phyloP scores from a whole-genome alignment of 2,888 invertebrate genomes.

The Macaria liturata region DNA sequence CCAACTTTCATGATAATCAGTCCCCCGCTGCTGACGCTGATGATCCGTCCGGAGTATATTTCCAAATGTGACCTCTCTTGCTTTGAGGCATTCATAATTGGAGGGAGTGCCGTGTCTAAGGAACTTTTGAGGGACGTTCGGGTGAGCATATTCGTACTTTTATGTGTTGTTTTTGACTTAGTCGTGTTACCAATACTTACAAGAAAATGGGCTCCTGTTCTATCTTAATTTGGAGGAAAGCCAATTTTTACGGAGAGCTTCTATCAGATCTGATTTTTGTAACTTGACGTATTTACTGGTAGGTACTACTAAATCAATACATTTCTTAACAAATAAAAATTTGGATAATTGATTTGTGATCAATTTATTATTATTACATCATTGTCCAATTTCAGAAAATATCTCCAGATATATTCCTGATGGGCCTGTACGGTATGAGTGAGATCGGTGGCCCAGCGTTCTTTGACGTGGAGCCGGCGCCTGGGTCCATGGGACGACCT shows the following conservation, averaged over 20 bases:
- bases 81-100: conserved; percentile 30
- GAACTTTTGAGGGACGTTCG: conserved; percentile 29
- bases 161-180: not conserved
- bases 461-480: conserved; percentile 24
- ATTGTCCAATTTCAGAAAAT: conserved; percentile 37
- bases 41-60: conserved; percentile 19
- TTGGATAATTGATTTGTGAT: too few relatives aligned
- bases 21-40: conserved; percentile 27
- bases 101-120: conserved; percentile 29
- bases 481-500: conserved; percentile 45
- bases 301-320: too few relatives aligned
- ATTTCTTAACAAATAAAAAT: too few relatives aligned
- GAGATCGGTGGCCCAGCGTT: conserved; percentile 49
- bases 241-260: too few relatives aligned
- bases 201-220: too few relatives aligned
- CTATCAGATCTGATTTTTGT: too few relatives aligned
- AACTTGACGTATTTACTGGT: too few relatives aligned
- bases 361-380: too few relatives aligned
- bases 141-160: conserved; percentile 27
- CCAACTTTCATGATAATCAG: conserved; percentile 14
- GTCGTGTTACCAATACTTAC: too few relatives aligned
- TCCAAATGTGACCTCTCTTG: conserved; percentile 35
- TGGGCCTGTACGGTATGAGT: conserved; percentile 52
- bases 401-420: conserved; percentile 44
- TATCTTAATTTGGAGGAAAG: too few relatives aligned